These are phyloP conservation scores for Carassius auratus DNA, from an alignment of 2,113 vertebrate genomes.

Conservation along the genomic window DNA sequence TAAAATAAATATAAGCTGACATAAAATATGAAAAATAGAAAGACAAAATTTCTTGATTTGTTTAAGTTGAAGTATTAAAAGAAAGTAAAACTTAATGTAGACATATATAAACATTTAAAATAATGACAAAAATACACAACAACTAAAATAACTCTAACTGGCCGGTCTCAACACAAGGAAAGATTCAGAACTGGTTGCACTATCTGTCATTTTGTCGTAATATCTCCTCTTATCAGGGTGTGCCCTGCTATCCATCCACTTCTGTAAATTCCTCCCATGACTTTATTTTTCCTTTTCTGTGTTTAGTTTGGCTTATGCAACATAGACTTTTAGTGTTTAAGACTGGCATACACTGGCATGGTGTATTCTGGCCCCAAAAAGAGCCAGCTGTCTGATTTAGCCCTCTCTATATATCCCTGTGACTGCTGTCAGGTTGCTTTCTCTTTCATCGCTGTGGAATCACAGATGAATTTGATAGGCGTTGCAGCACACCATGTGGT, in stretches of 20 bases:
- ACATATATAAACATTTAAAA: too few species aligned
- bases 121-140: too few species aligned
- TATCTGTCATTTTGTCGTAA: conserved; percentile 7
- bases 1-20: too few species aligned
- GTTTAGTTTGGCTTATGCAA: conserved; percentile 14
- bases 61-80: too few species aligned
- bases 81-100: too few species aligned
- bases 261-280: conserved; percentile 21
- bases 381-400: conserved; percentile 6
- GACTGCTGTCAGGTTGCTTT: background rate
- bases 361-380: conserved; percentile 13
- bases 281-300: background rate
- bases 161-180: background rate
- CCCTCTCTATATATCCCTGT: background rate
- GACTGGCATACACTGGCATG: background rate
- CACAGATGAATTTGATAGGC: conserved; percentile 13
- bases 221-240: conserved; percentile 43
- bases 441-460: background rate
- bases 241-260: conserved; percentile 6
- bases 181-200: background rate
- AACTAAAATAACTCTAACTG: background rate
- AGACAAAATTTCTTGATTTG: too few species aligned
- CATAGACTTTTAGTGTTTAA: background rate
- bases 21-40: too few species aligned
- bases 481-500: conserved; percentile 33